Conservation (phyloP, 2,888 invertebrate species). For the Coronaproctus castanopsis region DNA sequence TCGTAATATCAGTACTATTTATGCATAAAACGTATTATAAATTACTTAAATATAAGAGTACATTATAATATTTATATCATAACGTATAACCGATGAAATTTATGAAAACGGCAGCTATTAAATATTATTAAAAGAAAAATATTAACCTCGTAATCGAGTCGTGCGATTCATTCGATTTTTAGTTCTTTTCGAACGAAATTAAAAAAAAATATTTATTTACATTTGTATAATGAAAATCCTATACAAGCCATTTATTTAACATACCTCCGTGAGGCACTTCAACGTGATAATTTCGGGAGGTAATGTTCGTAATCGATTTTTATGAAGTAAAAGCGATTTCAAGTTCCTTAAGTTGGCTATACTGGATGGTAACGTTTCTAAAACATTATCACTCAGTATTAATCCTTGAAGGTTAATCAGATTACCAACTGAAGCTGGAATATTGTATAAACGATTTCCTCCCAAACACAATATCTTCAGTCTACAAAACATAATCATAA, state of each 20-base stretch:
- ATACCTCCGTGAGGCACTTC: conserved; percentile 71
- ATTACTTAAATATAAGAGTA: too few relatives aligned
- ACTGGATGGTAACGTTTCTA: conserved; percentile 75
- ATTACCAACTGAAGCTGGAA: conserved; percentile 69
- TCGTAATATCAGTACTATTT: too few relatives aligned
- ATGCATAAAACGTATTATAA: too few relatives aligned
- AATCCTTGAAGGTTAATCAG: conserved; percentile 62
- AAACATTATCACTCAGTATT: conserved; percentile 73
- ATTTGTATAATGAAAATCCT: neutral
- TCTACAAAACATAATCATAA: too few relatives aligned
- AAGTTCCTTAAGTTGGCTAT: conserved; percentile 72
- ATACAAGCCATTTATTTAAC: conserved; percentile 10
- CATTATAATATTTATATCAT: too few relatives aligned
- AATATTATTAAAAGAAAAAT: too few relatives aligned
- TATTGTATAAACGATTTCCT: conserved; percentile 66
- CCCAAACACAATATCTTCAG: conserved; percentile 81
- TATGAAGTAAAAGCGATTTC: conserved; percentile 72
- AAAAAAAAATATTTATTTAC: too few relatives aligned
- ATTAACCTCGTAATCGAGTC: too few relatives aligned
- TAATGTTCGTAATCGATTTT: conserved; percentile 69
- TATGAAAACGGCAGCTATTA: too few relatives aligned
- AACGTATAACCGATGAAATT: too few relatives aligned
- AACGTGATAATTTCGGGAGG: conserved; percentile 88
- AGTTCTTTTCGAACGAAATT: neutral
- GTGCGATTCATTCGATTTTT: too few relatives aligned